Conservation (phyloP, 2,113 vertebrate species). For the Festucalex cinctus region DNA sequence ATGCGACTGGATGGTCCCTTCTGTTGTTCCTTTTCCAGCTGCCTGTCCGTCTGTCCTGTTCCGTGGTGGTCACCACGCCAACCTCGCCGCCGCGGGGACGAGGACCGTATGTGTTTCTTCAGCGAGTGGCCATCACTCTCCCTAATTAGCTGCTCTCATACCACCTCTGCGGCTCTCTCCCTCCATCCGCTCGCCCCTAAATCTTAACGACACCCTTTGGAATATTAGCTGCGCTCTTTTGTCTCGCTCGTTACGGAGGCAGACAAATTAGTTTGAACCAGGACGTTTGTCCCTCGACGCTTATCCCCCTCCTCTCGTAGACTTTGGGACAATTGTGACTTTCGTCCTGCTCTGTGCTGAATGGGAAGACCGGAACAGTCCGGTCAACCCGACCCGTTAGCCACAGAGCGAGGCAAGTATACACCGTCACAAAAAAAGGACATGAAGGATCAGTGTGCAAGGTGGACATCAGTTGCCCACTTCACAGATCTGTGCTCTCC, state of each 20-base stretch:
- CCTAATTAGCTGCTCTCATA: constrained; percentile 93
- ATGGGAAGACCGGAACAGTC: neutral
- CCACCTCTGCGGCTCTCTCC: constrained; percentile 80
- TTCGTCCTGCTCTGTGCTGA: neutral
- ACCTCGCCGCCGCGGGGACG: constrained; percentile 56
- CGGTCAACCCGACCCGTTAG: neutral
- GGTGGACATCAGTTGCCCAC: too few species aligned
- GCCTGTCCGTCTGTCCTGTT: constrained; percentile 14
- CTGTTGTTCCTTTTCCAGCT: constrained; percentile 9
- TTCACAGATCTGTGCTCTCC: too few species aligned
- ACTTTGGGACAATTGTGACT: neutral
- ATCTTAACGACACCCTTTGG: constrained; percentile 92
- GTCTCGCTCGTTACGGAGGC: constrained; percentile 84
- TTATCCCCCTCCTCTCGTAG: neutral
- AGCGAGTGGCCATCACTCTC: constrained; percentile 89
- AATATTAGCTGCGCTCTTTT: constrained; percentile 82
- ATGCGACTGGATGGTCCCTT: constrained; percentile 4
- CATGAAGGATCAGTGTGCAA: too few species aligned
- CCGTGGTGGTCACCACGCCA: constrained; percentile 21
- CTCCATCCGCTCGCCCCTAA: constrained; percentile 79
- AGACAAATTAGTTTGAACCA: constrained; percentile 78
- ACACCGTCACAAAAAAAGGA: neutral
- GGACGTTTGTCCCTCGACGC: constrained; percentile 29
- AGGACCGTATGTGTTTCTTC: constrained; percentile 78
- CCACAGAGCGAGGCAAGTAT: neutral